These are phyloP conservation scores for Danaus plexippus DNA, from an alignment of 1,140 invertebrate genomes.

Conservation along the genomic window DNA sequence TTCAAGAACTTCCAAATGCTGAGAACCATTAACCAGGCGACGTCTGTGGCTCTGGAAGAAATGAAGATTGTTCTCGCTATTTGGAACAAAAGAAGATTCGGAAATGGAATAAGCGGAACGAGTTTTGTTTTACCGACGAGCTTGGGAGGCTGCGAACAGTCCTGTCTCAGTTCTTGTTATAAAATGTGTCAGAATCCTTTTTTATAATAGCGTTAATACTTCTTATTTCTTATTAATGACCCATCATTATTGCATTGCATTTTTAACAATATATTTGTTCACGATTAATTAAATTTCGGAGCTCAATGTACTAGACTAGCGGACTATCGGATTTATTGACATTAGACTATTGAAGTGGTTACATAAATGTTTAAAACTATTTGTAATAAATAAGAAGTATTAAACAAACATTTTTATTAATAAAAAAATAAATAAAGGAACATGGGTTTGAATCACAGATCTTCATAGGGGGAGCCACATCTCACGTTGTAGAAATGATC, in stretches of 20 bases:
- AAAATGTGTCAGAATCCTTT: too few species aligned
- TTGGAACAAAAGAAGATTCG: constrained; percentile 14
- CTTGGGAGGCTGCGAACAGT: too few species aligned
- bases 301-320: too few species aligned
- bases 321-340: too few species aligned
- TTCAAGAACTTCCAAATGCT: constrained; percentile 74
- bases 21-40: constrained; percentile 76
- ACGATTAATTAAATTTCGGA: too few species aligned
- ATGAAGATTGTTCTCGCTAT: constrained; percentile 62
- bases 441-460: constrained; percentile 40
- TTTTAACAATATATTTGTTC: too few species aligned
- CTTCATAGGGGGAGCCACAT: constrained; percentile 73
- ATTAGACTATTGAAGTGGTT: not conserved
- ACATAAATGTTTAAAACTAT: not conserved
- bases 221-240: too few species aligned
- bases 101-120: too few species aligned
- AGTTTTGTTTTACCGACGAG: too few species aligned
- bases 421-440: constrained; percentile 8
- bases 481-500: constrained; percentile 80
- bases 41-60: constrained; percentile 71
- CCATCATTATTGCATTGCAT: too few species aligned
- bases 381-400: constrained; percentile 2
- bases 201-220: too few species aligned
- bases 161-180: too few species aligned
- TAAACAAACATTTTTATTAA: constrained; percentile 1